Conservation (phyloP, 1,140 invertebrate species). For the Chymomyza costata region DNA sequence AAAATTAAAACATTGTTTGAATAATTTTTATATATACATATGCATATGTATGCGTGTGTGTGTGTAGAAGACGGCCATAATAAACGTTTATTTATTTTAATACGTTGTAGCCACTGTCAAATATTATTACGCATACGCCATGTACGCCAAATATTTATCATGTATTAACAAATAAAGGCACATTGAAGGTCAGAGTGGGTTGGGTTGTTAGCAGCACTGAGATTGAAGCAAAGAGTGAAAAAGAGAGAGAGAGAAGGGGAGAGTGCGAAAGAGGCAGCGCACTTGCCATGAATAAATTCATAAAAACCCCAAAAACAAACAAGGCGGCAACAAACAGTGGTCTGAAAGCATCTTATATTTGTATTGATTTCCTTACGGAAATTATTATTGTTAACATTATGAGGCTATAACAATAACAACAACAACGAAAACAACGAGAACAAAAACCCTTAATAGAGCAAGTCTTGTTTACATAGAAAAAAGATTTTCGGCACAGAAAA, state of each 20-base stretch:
- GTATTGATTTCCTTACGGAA: constrained; percentile 62
- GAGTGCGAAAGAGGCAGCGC: constrained; percentile 19
- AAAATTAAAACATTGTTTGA: too few species aligned
- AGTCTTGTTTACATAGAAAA: constrained; percentile 19
- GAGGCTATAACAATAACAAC: not conserved
- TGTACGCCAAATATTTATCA: constrained; percentile 69
- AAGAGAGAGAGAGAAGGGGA: constrained; percentile 25
- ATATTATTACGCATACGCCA: constrained; percentile 63
- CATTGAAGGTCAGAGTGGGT: too few species aligned
- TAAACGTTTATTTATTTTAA: constrained; percentile 71
- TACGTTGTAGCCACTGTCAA: constrained; percentile 49
- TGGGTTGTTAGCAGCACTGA: too few species aligned
- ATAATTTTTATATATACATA: constrained; percentile 50
- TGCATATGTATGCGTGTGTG: too few species aligned
- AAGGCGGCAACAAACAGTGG: constrained; percentile 12
- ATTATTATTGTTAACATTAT: constrained; percentile 68
- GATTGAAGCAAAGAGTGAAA: not conserved
- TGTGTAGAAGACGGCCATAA: constrained; percentile 36
- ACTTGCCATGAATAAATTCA: constrained; percentile 52
- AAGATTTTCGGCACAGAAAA: constrained; percentile 60
- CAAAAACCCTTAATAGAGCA: not conserved
- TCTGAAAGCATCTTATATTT: constrained; percentile 36
- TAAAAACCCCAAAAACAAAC: constrained; percentile 65
- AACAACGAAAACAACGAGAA: constrained; percentile 2
- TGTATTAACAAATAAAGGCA: constrained; percentile 69